Percentiles rank a stretch among this genome's conserved stretches.
These are phyloP conservation scores for Nixonia krombeini DNA, from an alignment of 1,140 invertebrate species.

Conservation along the genomic window DNA sequence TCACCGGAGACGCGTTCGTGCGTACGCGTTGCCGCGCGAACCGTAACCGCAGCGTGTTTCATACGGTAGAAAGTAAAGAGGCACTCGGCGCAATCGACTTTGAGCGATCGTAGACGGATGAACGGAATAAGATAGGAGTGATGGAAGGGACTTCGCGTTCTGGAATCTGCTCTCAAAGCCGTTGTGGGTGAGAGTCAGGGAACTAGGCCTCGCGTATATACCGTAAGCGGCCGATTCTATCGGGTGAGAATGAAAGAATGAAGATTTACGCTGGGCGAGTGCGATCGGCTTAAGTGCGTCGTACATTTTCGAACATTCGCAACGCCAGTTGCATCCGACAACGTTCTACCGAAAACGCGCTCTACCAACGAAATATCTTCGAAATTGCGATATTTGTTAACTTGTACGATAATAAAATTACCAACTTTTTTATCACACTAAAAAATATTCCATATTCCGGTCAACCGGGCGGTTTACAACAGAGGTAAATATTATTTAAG, in stretches of 20 bases:
- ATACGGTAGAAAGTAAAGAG: constrained; percentile 32
- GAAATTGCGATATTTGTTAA: no score
- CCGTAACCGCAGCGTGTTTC: constrained; percentile 15
- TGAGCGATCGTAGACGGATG: constrained; percentile 38
- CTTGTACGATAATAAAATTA: no score
- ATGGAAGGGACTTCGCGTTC: constrained; percentile 30
- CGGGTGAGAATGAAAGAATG: constrained; percentile 41
- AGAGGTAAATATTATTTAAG: no score
- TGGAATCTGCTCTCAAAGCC: constrained; percentile 53
- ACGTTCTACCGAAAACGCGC: no score
- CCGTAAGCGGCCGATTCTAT: constrained; percentile 50
- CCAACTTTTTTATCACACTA: no score
- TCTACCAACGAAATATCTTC: no score
- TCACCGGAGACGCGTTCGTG: constrained; percentile 10
- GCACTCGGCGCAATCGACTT: constrained; percentile 14
- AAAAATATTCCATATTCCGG: no score
- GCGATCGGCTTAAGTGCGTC: constrained; percentile 22
- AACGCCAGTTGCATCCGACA: no score
- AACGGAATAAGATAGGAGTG: constrained; percentile 37
- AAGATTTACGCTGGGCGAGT: constrained; percentile 31
- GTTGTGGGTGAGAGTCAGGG: constrained; percentile 56
- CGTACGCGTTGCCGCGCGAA: background rate
- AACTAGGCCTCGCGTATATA: constrained; percentile 52
- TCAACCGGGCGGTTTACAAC: no score
- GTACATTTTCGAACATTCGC: constrained; percentile 21